Percentiles rank a stretch among this genome's conserved stretches.
Evolutionary conservation across 2,888 invertebrate genomes (phyloP).

Genomic region (Brassicogethes aeneus): DNA sequence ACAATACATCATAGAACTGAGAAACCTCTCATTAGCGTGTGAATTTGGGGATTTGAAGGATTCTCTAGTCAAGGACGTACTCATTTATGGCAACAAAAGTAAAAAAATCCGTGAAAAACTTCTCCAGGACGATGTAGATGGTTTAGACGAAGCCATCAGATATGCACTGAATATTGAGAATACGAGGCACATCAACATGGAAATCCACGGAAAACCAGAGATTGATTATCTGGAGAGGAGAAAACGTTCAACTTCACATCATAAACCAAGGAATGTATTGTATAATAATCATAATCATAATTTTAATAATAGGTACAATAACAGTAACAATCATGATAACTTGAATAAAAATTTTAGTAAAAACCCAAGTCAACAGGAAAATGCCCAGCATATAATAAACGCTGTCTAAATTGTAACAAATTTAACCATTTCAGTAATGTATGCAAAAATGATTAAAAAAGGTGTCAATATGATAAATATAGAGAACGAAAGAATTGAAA

Average conservation of each 20-base stretch:
- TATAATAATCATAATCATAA: not conserved
- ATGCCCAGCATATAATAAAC: not conserved
- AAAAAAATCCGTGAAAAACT: constrained; percentile 9
- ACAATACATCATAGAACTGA: no score
- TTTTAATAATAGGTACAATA: no score
- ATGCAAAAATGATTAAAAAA: not conserved
- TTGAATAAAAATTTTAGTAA: not conserved
- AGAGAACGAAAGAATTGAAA: not conserved
- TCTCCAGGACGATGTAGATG: constrained; percentile 6
- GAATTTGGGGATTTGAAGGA: constrained; percentile 5
- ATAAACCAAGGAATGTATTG: not conserved
- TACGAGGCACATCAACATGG: not conserved
- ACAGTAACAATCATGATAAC: no score
- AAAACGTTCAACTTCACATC: not conserved
- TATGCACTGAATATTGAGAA: constrained; percentile 1
- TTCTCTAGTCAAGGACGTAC: constrained; percentile 1
- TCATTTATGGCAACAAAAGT: constrained; percentile 5
- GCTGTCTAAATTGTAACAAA: not conserved
- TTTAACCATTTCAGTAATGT: not conserved
- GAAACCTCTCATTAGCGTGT: constrained; percentile 3
- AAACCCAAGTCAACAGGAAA: not conserved
- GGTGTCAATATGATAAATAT: not conserved
- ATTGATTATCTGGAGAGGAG: not conserved
- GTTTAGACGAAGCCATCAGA: constrained; percentile 1
- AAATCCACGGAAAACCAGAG: not conserved